phyloP scores from a whole-genome alignment of 2,113 vertebrate genomes.

The Hemicordylus capensis region DNA sequence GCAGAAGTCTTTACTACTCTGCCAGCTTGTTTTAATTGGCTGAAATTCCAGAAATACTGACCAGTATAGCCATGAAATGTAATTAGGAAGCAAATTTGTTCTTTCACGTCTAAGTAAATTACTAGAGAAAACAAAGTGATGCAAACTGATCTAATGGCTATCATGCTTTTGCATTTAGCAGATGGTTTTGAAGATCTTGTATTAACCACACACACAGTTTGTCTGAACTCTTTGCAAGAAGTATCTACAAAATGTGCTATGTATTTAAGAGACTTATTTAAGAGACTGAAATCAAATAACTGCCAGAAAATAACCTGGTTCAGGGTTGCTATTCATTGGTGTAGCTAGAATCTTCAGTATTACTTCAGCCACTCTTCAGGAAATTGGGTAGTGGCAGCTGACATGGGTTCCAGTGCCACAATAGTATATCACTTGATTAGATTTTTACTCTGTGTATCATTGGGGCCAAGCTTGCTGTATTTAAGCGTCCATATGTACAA shows the following conservation, averaged over 20 bases:
- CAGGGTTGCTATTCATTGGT: neutral
- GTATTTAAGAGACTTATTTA: neutral
- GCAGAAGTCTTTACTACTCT: neutral
- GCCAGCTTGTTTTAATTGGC: neutral
- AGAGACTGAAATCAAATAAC: neutral
- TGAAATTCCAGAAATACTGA: neutral
- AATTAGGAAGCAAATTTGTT: constrained; percentile 21
- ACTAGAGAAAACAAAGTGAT: neutral
- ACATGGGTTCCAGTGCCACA: neutral
- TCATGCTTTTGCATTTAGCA: constrained; percentile 1
- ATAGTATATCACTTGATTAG: neutral
- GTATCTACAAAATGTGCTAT: neutral
- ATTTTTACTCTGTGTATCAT: neutral
- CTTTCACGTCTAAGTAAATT: neutral
- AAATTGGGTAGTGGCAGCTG: neutral
- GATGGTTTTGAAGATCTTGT: neutral
- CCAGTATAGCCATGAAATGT: constrained; percentile 11
- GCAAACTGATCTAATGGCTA: neutral
- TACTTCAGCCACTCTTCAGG: neutral
- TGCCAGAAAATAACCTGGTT: neutral
- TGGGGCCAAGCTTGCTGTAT: neutral
- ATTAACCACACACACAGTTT: neutral
- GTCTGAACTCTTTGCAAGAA: neutral
- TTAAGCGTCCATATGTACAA: neutral
- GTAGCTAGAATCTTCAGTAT: neutral